Evolutionary conservation across 1,140 invertebrate species (phyloP).

Genomic region (Euwallacea similis): DNA sequence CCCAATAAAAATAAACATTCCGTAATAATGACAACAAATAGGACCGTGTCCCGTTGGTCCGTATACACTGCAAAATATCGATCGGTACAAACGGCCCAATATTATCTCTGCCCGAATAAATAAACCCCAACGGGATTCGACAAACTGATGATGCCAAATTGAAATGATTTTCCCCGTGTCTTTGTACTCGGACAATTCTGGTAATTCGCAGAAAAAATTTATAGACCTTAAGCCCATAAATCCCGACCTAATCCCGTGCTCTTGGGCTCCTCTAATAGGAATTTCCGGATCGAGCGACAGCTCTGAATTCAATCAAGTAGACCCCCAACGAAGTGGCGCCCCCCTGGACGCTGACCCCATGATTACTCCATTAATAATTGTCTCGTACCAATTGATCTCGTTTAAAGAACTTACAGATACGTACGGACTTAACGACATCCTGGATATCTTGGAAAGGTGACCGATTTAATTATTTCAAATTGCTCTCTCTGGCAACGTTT

Average conservation of each 20-base stretch:
- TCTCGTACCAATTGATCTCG: constrained; percentile 12
- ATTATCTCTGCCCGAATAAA: background rate
- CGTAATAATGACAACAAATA: constrained; percentile 25
- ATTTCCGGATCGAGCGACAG: constrained; percentile 18
- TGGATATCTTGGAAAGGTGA: too few relatives aligned
- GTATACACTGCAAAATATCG: background rate
- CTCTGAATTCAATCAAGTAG: constrained; percentile 20
- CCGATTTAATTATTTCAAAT: too few relatives aligned
- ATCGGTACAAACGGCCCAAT: background rate
- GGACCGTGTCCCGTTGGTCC: background rate
- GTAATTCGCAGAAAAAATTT: too few relatives aligned
- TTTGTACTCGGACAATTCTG: background rate
- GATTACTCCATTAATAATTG: constrained; percentile 24
- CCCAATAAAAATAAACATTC: constrained; percentile 17
- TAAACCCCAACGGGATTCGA: constrained; percentile 7
- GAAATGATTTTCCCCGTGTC: background rate
- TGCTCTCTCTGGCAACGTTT: too few relatives aligned
- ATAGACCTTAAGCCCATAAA: background rate
- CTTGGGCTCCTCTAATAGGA: constrained; percentile 6
- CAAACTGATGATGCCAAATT: constrained; percentile 1
- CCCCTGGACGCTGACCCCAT: constrained; percentile 16
- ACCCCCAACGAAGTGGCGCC: constrained; percentile 22
- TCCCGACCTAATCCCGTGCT: background rate
- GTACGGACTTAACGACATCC: too few relatives aligned
- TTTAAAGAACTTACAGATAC: background rate